These are phyloP conservation scores for Ips nitidus DNA, from an alignment of 1,140 invertebrate genomes.

Conservation along the genomic window DNA sequence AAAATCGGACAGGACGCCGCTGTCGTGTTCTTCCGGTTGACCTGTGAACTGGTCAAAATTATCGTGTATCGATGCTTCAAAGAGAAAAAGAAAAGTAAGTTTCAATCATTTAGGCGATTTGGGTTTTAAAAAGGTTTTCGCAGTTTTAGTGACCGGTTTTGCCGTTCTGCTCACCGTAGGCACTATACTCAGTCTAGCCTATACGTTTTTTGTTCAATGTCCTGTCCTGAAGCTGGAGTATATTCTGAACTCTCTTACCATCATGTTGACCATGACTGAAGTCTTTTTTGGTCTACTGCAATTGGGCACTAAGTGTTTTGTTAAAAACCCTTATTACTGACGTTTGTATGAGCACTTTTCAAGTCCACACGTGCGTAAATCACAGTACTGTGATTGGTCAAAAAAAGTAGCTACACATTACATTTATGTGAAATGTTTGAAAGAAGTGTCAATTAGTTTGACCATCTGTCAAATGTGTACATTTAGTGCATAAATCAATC, in stretches of 20 bases:
- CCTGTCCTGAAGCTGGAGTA: slow-evolving; percentile 44
- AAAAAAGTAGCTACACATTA: no score
- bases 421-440: no score
- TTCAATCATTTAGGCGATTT: neutral
- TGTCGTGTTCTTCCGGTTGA: slow-evolving; percentile 37
- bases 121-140: slow-evolving; percentile 22
- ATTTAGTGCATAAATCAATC: no score
- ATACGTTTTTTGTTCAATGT: slow-evolving; percentile 40
- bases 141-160: slow-evolving; percentile 39
- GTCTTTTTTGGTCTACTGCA: slow-evolving; percentile 41
- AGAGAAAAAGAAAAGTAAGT: slow-evolving; percentile 42
- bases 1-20: slow-evolving; percentile 41
- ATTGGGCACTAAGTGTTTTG: slow-evolving; percentile 38
- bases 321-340: slow-evolving; percentile 44
- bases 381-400: no score
- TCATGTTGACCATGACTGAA: slow-evolving; percentile 40
- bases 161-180: slow-evolving; percentile 40
- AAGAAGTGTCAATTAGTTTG: no score
- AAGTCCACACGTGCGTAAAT: no score
- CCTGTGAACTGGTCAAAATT: slow-evolving; percentile 41
- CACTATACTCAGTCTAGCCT: slow-evolving; percentile 39
- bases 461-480: no score
- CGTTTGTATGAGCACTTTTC: neutral
- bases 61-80: slow-evolving; percentile 42
- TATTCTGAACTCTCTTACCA: slow-evolving; percentile 38